Evolutionary conservation across 2,113 vertebrate species (phyloP), one percentile per base, ranked within the genome.

Genomic region (Aramus guarauna): DNA sequence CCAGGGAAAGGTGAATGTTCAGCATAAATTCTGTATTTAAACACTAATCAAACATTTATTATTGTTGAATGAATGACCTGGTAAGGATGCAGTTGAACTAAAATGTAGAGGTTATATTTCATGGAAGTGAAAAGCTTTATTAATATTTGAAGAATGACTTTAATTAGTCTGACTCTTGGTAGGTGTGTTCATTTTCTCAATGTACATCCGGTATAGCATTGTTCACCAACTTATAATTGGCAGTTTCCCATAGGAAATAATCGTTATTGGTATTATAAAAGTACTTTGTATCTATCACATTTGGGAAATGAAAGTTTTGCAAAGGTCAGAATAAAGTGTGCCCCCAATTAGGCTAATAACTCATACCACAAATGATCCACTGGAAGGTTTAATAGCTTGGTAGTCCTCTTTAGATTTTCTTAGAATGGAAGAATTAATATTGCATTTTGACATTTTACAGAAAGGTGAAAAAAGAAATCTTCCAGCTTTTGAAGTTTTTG

Each of bases 271-370:
- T 97, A 95, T 97, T 97, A 95, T 96, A 96, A 98, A 98, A 98
- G 97, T 75, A 96, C 97, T 97, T 94, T 85, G 79, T 98, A 96
- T 96, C 97, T 97, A 98, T 98, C 98, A 98, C 99, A 95, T 96
- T 97, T 99, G 99, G 98, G 98, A 99, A 98, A 98, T 98, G 95
- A 98, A 98, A 98, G 94, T 97, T 98, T 97, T 88, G 79, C 90
- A 97, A 97, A 98, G 97, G 98, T 99, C 98, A 98, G 97, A 97
- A 98, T 98, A 99, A 99, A 99, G 97, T 98, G 98, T 99, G 98
- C 98, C 99, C 98, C 98, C 98, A 99, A 99, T 99, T 99, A 99
- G 97, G 98, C 98, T 98, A 98, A 98, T 98, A 98, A 98, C 98
- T 99, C 99, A 97, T 98, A 98, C 97, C 98, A 98, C 97, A 99